phyloP scores from a whole-genome alignment of 2,888 invertebrate genomes.

The Tryphoninae sp. region DNA sequence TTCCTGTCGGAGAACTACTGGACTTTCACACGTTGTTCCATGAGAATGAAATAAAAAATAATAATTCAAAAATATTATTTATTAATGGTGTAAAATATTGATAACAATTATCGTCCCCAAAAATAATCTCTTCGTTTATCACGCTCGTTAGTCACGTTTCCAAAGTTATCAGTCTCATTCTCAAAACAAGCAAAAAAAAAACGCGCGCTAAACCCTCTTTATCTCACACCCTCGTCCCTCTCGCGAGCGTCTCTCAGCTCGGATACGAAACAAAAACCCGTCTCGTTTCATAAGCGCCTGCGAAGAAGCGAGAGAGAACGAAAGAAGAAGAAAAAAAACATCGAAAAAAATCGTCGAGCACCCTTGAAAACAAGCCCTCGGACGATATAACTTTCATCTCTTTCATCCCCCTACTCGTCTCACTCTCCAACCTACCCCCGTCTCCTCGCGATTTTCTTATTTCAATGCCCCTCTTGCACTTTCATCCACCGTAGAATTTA shows the following conservation, averaged over 20 bases:
- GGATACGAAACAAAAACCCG: conserved; percentile 3
- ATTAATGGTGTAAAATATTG: too few relatives aligned
- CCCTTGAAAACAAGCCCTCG: conserved; percentile 27
- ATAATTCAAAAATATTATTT: too few relatives aligned
- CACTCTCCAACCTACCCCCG: neutral
- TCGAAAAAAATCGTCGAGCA: conserved; percentile 18
- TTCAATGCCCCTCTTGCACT: conserved; percentile 11
- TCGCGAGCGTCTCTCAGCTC: neutral
- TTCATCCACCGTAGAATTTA: conserved; percentile 39
- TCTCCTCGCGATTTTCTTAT: conserved; percentile 35
- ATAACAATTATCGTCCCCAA: too few relatives aligned
- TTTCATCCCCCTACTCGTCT: neutral
- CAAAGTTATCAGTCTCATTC: conserved; percentile 2
- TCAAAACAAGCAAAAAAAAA: conserved; percentile 4
- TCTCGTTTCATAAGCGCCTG: conserved; percentile 31
- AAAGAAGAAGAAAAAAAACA: neutral
- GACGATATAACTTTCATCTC: conserved; percentile 42
- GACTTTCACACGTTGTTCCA: too few relatives aligned
- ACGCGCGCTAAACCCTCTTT: neutral
- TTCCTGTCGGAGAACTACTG: too few relatives aligned
- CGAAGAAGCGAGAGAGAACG: neutral
- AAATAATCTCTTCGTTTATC: conserved; percentile 1
- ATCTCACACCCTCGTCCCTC: conserved; percentile 14
- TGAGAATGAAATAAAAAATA: too few relatives aligned
- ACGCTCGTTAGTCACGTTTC: neutral